Base-by-base conservation (phyloP, 2,797 vertebrate species). In the Zalophus californianus region DNA sequence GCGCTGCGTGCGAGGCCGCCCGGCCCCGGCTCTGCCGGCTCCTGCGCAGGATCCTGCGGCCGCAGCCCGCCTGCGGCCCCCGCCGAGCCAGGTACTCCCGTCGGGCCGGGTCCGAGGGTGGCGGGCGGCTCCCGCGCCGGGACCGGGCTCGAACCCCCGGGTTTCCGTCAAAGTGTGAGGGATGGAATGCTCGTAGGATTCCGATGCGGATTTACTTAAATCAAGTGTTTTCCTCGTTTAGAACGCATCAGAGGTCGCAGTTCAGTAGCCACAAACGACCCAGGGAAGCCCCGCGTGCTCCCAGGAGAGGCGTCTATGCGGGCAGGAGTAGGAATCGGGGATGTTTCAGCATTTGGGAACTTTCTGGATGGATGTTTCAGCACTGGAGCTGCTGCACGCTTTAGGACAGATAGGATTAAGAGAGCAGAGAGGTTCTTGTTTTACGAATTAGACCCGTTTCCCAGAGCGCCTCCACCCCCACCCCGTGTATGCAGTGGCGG, bases 11-110 rank as follows among this genome's bases (percentile, higher is more conserved):
- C 48, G 98, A 98, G 54, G 96, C 97, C 52, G 93, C 90, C n/a
- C 80, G 96, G 62, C 98, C 97, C 68, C 92, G 96, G 86, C 96
- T 98, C 35, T 97, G 90, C 87, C 75, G 95, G 66, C 87, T 98
- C 6, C 97, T 98, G 32, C 95, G 97, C 84, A 84, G 97, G 92
- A 97, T 98, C 82, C 94, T 98, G 13, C 52, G 97, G 68, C 64
- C 60, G 27, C 95, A 97, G 90, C 77, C 94, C 41, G 14, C 90
- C 72, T 90, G 96, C 48, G 13, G 94, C 21, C 82, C 80, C n/a
- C 44, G 68, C 82, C 66, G 72, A 96, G 73, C 94, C 96, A 98
- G 98, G 98, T 98, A 98, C 86, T 44, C 56, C n/a, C 25, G 44
- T 35, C 35, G 1, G 18, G n/a, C 72, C 4, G 3, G 83, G 13